Evolutionary conservation across 2,888 invertebrate genomes (phyloP).

Genomic region (Meiosimyza decipiens): DNA sequence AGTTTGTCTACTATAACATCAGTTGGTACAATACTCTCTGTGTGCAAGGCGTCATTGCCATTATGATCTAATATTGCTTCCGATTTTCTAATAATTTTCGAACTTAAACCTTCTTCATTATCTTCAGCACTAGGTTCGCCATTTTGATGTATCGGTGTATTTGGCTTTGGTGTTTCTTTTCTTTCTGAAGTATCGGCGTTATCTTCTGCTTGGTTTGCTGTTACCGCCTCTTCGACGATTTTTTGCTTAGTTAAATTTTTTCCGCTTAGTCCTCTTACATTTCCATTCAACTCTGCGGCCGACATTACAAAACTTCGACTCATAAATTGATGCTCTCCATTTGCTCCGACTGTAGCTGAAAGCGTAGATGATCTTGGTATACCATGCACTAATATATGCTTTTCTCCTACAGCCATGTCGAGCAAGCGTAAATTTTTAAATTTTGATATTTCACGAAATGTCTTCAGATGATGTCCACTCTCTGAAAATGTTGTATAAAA

Average conservation of each 20-base stretch:
- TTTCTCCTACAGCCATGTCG: conserved; percentile 63
- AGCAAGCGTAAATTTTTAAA: conserved; percentile 63
- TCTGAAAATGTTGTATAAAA: conserved; percentile 66
- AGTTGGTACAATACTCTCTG: not conserved
- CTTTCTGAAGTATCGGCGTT: conserved; percentile 21
- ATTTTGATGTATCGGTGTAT: conserved; percentile 43
- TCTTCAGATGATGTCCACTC: conserved; percentile 65
- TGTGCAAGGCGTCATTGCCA: too few species aligned
- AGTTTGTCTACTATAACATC: not conserved
- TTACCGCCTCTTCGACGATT: not conserved
- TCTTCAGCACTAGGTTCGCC: not conserved
- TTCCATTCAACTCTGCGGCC: conserved; percentile 43
- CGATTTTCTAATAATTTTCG: not conserved
- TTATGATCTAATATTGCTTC: not conserved
- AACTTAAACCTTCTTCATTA: not conserved
- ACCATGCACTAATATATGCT: conserved; percentile 64
- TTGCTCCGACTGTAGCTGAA: conserved; percentile 50
- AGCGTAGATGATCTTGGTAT: conserved; percentile 57
- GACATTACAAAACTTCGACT: conserved; percentile 56
- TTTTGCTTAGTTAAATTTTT: conserved; percentile 16
- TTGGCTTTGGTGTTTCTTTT: conserved; percentile 44
- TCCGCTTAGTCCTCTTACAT: conserved; percentile 43
- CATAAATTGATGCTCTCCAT: conserved; percentile 50
- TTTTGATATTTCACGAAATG: conserved; percentile 66
- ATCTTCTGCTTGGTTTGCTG: not conserved